Base-by-base conservation (phyloP, 2,888 invertebrate species). In the Rotaria sp. region DNA sequence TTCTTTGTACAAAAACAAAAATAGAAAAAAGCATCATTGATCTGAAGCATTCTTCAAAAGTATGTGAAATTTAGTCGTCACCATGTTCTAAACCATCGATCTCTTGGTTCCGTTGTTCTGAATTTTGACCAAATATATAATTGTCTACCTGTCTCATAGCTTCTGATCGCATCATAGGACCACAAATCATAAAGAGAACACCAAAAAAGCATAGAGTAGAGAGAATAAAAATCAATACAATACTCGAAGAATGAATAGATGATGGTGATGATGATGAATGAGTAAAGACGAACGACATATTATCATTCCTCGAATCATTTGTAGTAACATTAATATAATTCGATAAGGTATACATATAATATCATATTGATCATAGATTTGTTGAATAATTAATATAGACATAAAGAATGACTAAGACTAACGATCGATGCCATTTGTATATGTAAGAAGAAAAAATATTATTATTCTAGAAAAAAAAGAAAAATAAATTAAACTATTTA, bases 151-250 rank as follows among this genome's bases (percentile, higher is more conserved):
- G 80, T 45, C n/a, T 80, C 24, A 26, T 38, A 2, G 45, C 45
- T 80, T 80, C 80, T 15, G 80, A 80, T 45, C 80, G 24, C 45
- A 80, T 45, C 41, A 80, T 80, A 41, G 80, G 80, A n/a, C 80
- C 80, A 45, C 45, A 80, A 8, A 80, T 45, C 80, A 80, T 80
- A 45, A 80, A 80, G 13, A 80, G n/a, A 45, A 80, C 41, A 26
- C 80, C 80, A 0, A 80, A 21, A 41, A 80, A 45, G 45, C 80
- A 80, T 24, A 80, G n/a, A 45, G n/a, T 18, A 80, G 80, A 80
- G 0, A 80, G 45, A 80, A 80, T 45, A 15, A 45, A n/a, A 26
- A 80, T 80, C 10, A 80, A 4, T 18, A n/a, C 21, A 26, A 45
- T 11, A 45, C 80, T 80, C 26, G 80, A 41, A 3, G 15, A 35